Percentiles rank a stretch among this genome's conserved stretches.
These are phyloP conservation scores for Gastrophysa polygoni DNA, from an alignment of 2,888 invertebrate species.

Conservation along the genomic window DNA sequence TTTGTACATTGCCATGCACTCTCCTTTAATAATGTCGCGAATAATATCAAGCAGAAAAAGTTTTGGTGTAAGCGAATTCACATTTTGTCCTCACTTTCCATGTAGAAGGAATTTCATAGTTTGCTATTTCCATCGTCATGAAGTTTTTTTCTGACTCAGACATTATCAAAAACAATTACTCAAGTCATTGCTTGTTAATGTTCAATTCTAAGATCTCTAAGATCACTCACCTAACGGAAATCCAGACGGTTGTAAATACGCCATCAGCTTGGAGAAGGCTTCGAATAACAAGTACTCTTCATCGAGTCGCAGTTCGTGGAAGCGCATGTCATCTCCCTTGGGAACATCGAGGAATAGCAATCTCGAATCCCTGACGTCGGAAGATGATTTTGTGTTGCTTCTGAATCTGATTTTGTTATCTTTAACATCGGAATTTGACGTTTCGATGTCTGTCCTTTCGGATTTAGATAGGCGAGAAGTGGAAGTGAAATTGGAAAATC, in stretches of 20 bases:
- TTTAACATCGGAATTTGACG: slow-evolving; percentile 28
- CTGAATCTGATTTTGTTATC: slow-evolving; percentile 36
- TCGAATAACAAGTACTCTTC: slow-evolving; percentile 68
- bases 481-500: slow-evolving; percentile 12
- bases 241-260: slow-evolving; percentile 68
- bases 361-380: slow-evolving; percentile 12
- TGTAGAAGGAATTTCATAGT: too few species aligned
- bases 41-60: too few species aligned
- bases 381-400: slow-evolving; percentile 35
- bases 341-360: slow-evolving; percentile 52
- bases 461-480: slow-evolving; percentile 13
- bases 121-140: too few species aligned
- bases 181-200: too few species aligned
- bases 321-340: slow-evolving; percentile 54
- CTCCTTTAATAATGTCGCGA: too few species aligned
- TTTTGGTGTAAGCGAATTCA: too few species aligned
- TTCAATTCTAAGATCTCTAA: not conserved
- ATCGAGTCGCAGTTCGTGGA: slow-evolving; percentile 63
- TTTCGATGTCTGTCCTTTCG: slow-evolving; percentile 20
- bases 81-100: too few species aligned
- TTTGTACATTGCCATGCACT: too few species aligned
- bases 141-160: too few species aligned
- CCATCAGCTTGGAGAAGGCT: slow-evolving; percentile 67
- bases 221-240: slow-evolving; percentile 67
- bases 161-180: too few species aligned